These are phyloP conservation scores for Caenorhabditis sp. DNA, from an alignment of 2,888 invertebrate genomes.

Conservation along the genomic window DNA sequence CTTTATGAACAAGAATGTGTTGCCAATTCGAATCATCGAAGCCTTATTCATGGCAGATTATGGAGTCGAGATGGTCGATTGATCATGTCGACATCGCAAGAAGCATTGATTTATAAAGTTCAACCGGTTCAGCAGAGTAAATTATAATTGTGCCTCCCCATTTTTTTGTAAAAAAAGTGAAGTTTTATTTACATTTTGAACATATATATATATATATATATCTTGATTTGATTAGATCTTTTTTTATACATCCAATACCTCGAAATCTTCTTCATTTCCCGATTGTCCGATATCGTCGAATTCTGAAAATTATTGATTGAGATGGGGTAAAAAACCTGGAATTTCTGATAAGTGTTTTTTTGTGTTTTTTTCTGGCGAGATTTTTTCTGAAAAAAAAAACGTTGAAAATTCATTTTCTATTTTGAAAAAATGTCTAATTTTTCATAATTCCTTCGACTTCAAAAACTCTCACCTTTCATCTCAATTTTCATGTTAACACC, in stretches of 20 bases:
- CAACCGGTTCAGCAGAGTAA: slow-evolving; percentile 39
- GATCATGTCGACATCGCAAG: slow-evolving; percentile 53
- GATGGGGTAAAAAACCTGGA: slow-evolving; percentile 15
- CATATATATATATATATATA: not conserved
- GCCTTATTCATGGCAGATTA: slow-evolving; percentile 54
- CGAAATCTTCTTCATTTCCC: slow-evolving; percentile 68
- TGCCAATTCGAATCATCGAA: slow-evolving; percentile 53
- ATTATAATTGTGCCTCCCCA: slow-evolving; percentile 13
- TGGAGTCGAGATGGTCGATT: slow-evolving; percentile 50
- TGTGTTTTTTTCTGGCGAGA: too few species aligned
- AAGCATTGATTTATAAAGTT: slow-evolving; percentile 53
- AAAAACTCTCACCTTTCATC: slow-evolving; percentile 56
- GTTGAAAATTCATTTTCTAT: too few species aligned
- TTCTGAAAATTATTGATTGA: slow-evolving; percentile 43
- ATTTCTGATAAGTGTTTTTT: too few species aligned
- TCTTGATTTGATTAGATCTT: not conserved
- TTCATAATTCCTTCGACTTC: too few species aligned
- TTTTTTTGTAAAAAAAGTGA: slow-evolving; percentile 1
- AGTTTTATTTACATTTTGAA: too few species aligned
- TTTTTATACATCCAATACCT: slow-evolving; percentile 51
- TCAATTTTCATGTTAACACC: slow-evolving; percentile 58
- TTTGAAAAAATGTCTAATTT: too few species aligned
- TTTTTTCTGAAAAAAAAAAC: too few species aligned
- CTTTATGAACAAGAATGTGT: slow-evolving; percentile 62
- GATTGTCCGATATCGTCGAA: slow-evolving; percentile 64